Percentiles rank a stretch among this genome's conserved stretches.
Evolutionary conservation across 92 coral and sea anemone genomes (phyloP).

Genomic region (Porites cylindrica): DNA sequence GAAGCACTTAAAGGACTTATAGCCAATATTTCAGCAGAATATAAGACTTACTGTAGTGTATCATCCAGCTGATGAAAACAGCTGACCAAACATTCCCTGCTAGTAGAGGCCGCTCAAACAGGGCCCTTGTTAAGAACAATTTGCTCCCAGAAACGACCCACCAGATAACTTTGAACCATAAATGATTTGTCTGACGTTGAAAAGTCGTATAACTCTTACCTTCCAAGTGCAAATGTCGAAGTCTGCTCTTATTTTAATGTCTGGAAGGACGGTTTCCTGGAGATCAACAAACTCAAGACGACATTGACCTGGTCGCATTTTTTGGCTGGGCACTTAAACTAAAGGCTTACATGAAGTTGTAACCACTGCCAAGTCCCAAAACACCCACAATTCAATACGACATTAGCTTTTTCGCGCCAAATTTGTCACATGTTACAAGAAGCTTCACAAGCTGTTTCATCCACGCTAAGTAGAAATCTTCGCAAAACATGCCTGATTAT

Average conservation of each 20-base stretch:
- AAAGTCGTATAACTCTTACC: slow-evolving; percentile 21
- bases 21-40: no score
- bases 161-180: not conserved
- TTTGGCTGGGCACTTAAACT: not conserved
- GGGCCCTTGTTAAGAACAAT: no score
- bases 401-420: slow-evolving; percentile 95
- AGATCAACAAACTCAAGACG: slow-evolving; percentile 17
- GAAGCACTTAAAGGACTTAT: no score
- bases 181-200: not conserved
- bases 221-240: slow-evolving; percentile 57
- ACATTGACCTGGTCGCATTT: not conserved
- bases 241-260: slow-evolving; percentile 17
- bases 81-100: no score
- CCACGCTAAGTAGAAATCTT: not conserved
- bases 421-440: slow-evolving; percentile 92
- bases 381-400: slow-evolving; percentile 71
- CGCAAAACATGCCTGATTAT: slow-evolving; percentile 85
- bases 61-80: no score
- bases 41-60: no score
- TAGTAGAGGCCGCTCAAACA: no score
- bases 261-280: slow-evolving; percentile 45
- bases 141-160: no score
- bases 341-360: no score
- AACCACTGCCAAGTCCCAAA: not conserved
- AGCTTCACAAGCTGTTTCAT: no score